phyloP scores from a whole-genome alignment of 2,113 vertebrate genomes.

The Cheilinus undulatus region DNA sequence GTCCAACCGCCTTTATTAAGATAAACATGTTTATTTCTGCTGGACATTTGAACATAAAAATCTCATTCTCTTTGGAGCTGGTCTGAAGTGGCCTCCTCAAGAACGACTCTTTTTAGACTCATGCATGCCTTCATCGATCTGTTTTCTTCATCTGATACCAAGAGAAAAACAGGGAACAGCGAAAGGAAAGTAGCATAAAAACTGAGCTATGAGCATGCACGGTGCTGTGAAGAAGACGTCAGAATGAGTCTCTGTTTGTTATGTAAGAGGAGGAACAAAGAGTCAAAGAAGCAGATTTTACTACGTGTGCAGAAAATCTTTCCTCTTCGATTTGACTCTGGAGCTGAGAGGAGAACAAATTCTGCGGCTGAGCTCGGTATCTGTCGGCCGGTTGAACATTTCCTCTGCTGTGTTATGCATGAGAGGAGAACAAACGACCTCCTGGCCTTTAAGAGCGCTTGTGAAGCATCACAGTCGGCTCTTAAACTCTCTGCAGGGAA shows the following conservation, averaged over 20 bases:
- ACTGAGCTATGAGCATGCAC: neutral
- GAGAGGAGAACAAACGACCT: constrained; percentile 7
- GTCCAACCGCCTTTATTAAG: no score
- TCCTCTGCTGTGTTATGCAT: constrained; percentile 5
- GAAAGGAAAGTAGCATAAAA: neutral
- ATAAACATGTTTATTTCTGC: no score
- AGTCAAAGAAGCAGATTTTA: neutral
- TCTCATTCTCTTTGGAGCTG: no score
- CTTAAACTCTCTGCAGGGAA: constrained; percentile 19
- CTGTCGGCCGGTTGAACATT: neutral
- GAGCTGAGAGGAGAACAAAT: neutral
- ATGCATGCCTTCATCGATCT: no score
- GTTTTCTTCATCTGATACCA: no score
- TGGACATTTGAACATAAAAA: no score
- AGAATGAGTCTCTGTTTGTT: neutral
- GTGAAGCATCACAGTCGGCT: constrained; percentile 2
- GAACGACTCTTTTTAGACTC: no score
- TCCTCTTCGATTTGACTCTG: constrained; percentile 8
- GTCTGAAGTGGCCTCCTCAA: no score
- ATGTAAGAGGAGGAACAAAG: constrained; percentile 13
- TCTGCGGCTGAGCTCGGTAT: constrained; percentile 1
- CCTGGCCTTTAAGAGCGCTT: neutral
- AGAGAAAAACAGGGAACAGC: neutral
- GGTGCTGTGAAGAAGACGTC: neutral
- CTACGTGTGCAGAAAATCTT: neutral